These are phyloP conservation scores for Alcis repandata DNA, from an alignment of 2,888 invertebrate genomes.

Conservation along the genomic window DNA sequence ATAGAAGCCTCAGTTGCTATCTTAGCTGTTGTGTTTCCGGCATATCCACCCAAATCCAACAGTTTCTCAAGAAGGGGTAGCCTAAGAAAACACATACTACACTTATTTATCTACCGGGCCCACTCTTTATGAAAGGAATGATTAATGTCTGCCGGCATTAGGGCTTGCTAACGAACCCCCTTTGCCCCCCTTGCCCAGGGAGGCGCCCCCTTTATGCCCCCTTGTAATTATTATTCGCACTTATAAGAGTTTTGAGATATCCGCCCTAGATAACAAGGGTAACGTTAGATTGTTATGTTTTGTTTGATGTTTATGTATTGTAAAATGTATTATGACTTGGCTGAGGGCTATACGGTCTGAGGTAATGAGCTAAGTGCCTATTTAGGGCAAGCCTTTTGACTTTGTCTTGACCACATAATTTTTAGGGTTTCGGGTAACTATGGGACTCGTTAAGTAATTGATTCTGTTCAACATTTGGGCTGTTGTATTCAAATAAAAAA, in stretches of 20 bases:
- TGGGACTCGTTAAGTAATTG: too few relatives aligned
- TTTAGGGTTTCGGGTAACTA: too few relatives aligned
- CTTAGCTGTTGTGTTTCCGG: slow-evolving; percentile 6
- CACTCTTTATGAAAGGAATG: slow-evolving; percentile 87
- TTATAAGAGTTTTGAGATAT: slow-evolving; percentile 82
- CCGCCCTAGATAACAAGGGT: slow-evolving; percentile 46
- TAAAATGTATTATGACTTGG: slow-evolving; percentile 6
- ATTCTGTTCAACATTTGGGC: too few relatives aligned
- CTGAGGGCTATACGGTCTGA: neutral
- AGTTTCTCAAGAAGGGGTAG: slow-evolving; percentile 79
- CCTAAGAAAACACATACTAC: slow-evolving; percentile 87
- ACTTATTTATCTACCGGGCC: slow-evolving; percentile 85
- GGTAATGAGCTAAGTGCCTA: too few relatives aligned
- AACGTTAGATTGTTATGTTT: slow-evolving; percentile 23
- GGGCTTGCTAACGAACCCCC: slow-evolving; percentile 79
- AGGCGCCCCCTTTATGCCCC: slow-evolving; percentile 49
- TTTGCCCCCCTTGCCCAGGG: slow-evolving; percentile 7
- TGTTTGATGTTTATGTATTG: slow-evolving; percentile 9
- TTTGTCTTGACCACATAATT: neutral
- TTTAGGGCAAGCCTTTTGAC: neutral
- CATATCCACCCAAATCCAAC: slow-evolving; percentile 61
- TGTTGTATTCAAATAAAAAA: too few relatives aligned
- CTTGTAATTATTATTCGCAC: slow-evolving; percentile 82
- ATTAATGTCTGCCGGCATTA: slow-evolving; percentile 86
- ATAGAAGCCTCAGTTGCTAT: too few relatives aligned